Conservation (phyloP, 2,113 vertebrate genomes). For the Rhinolophus sinicus region DNA sequence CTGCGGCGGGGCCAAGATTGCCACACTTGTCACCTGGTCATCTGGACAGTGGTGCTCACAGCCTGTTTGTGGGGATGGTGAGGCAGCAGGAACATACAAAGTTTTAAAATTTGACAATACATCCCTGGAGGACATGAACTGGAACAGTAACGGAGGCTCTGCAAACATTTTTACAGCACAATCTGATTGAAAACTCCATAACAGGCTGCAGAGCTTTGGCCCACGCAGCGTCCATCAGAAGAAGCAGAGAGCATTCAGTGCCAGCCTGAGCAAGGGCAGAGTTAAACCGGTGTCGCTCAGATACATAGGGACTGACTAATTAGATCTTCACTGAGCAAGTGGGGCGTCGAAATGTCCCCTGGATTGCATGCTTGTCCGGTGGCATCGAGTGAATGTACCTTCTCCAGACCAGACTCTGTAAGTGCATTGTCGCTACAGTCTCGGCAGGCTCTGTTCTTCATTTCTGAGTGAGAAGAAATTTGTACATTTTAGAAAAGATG, state of each 20-base stretch:
- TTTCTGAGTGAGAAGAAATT: not conserved
- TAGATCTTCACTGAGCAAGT: rapidly evolving
- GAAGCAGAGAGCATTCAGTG: not conserved
- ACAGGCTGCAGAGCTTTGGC: not conserved
- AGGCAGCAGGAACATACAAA: not conserved
- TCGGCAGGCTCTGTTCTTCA: rapidly evolving
- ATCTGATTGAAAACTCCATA: not conserved
- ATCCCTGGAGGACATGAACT: not conserved
- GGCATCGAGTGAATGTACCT: no score
- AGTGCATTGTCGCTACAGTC: rapidly evolving
- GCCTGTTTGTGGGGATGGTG: not conserved
- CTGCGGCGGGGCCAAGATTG: not conserved
- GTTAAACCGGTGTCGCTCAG: rapidly evolving
- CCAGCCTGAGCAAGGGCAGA: not conserved
- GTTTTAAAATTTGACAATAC: not conserved
- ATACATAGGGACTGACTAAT: not conserved
- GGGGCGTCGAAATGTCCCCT: rapidly evolving
- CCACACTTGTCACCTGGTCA: not conserved
- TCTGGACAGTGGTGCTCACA: not conserved
- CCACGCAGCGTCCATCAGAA: no score
- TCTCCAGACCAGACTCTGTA: no score
- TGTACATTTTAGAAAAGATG: not conserved
- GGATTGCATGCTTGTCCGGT: not conserved
- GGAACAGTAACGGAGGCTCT: not conserved
- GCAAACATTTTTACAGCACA: not conserved